phyloP scores from a whole-genome alignment of 2,888 invertebrate genomes.

The Mesopsocus fuscifrons region DNA sequence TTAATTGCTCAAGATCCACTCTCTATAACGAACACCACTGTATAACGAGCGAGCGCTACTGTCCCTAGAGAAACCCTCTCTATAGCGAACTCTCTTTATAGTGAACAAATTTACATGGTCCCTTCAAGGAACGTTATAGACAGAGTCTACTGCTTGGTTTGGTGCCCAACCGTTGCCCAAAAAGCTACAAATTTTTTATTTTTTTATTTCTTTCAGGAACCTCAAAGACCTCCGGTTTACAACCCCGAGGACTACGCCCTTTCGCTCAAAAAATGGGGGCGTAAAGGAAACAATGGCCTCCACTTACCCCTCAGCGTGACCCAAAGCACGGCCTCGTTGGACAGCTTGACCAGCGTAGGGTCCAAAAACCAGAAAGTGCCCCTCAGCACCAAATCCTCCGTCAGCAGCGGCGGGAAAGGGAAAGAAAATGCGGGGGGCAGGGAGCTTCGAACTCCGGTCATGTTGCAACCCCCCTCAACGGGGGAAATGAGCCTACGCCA shows the following conservation, averaged over 20 bases:
- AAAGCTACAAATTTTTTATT: too few relatives aligned
- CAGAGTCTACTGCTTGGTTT: too few relatives aligned
- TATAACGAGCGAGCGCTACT: too few relatives aligned
- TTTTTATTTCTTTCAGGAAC: constrained; percentile 56
- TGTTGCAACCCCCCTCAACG: constrained; percentile 23
- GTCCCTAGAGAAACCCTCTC: too few relatives aligned
- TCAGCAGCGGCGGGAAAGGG: constrained; percentile 31
- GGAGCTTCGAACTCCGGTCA: constrained; percentile 35
- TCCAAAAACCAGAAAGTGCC: constrained; percentile 5
- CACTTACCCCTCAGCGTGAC: constrained; percentile 16
- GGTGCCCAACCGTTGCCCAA: too few relatives aligned
- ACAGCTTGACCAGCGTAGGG: constrained; percentile 11
- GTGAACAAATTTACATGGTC: too few relatives aligned
- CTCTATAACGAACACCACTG: too few relatives aligned
- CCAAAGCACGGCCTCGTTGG: constrained; percentile 10
- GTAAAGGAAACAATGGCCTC: constrained; percentile 31
- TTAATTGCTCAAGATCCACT: too few relatives aligned
- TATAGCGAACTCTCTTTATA: too few relatives aligned
- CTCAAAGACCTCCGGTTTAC: constrained; percentile 71
- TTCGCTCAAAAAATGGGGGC: constrained; percentile 62
- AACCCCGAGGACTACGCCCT: constrained; percentile 77
- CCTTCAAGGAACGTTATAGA: too few relatives aligned
- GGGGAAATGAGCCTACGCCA: constrained; percentile 72
- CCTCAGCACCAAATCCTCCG: constrained; percentile 25
- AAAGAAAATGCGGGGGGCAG: constrained; percentile 18